Base-by-base conservation (phyloP, 2,888 invertebrate genomes). In the Xylota sylvarum region DNA sequence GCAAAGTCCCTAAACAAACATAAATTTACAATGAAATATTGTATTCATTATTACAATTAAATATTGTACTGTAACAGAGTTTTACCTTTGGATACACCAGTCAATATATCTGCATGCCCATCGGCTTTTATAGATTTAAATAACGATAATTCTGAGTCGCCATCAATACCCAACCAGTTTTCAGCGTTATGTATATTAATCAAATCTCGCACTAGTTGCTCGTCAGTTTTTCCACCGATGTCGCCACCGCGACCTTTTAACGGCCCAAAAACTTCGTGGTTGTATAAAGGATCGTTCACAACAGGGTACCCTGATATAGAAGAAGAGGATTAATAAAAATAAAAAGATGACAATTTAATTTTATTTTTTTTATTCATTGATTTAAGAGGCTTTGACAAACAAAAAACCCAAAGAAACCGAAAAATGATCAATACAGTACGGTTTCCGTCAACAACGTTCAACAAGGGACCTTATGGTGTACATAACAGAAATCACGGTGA, bases 201-300 rank as follows among this genome's bases (percentile, higher is more conserved):
- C 84, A 98, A 94, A 91, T 97, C 98, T 69, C 96, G 94, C 35
- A 98, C 97, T 35, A 98, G 94, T 90, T 98, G 95, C 89, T 98
- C 98, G 90, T 98, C 97, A 0, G 96, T 94, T 93, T 98, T 98
- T 43, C 97, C 98, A 0, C 96, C 97, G 88, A 97, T 96, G 89
- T 97, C 96, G 0, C 97, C 98, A 0, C 96, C 96, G 90, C 97
- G 97, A 3, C 99, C 98, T 89, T 98, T 97, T 74, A 96, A 94
- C 0, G 98, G 98, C 0, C 99, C 99, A 93, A 99, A 99, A 0
- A 98, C 98, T 1, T 96, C 95, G 92, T 98, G 97, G 93, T 99
- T 99, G 94, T 99, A 99, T 1, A 99, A 93, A 0, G 98, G 98
- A 92, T 99, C 99, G 92, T 99, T 99, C 6, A 98, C 96, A 70